Percentiles rank a stretch among this genome's conserved stretches.
Evolutionary conservation across 2,888 invertebrate genomes (phyloP).

Genomic region (Hyposoter didymator): DNA sequence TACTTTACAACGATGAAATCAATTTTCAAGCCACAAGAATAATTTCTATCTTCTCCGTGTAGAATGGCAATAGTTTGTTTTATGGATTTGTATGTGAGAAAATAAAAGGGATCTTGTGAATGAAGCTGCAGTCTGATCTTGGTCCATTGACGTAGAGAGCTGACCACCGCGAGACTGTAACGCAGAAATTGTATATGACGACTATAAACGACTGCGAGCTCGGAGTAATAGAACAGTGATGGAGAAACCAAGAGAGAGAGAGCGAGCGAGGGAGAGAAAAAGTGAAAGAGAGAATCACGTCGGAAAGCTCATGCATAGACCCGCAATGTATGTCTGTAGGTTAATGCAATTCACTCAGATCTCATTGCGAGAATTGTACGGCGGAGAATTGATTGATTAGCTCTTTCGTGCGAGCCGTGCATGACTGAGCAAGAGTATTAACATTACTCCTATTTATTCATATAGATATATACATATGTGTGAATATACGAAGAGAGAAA

Average conservation of each 20-base stretch:
- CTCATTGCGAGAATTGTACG: slow-evolving; percentile 82
- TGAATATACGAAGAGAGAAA: neutral
- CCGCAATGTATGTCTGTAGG: slow-evolving; percentile 83
- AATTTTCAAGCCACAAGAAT: neutral
- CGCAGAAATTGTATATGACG: slow-evolving; percentile 57
- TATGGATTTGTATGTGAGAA: slow-evolving; percentile 4
- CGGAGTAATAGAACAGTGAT: slow-evolving; percentile 44
- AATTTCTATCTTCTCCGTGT: neutral
- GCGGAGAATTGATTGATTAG: slow-evolving; percentile 83
- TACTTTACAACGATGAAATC: neutral
- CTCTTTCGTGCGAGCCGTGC: slow-evolving; percentile 76
- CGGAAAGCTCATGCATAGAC: slow-evolving; percentile 75
- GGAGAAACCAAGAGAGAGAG: slow-evolving; percentile 26
- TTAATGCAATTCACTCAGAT: slow-evolving; percentile 84
- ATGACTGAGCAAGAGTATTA: slow-evolving; percentile 50
- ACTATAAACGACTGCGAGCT: slow-evolving; percentile 49
- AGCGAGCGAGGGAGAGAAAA: slow-evolving; percentile 45
- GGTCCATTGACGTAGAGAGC: slow-evolving; percentile 61
- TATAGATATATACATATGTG: neutral
- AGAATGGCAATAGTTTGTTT: neutral
- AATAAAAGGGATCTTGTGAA: slow-evolving; percentile 42
- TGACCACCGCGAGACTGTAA: slow-evolving; percentile 61
- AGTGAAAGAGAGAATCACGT: slow-evolving; percentile 59
- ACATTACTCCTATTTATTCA: slow-evolving; percentile 8
- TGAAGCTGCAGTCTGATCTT: slow-evolving; percentile 39